phyloP scores from a whole-genome alignment of 30 jellyfish, hydroid and myxozoan species.

The Cassiopea andromeda region DNA sequence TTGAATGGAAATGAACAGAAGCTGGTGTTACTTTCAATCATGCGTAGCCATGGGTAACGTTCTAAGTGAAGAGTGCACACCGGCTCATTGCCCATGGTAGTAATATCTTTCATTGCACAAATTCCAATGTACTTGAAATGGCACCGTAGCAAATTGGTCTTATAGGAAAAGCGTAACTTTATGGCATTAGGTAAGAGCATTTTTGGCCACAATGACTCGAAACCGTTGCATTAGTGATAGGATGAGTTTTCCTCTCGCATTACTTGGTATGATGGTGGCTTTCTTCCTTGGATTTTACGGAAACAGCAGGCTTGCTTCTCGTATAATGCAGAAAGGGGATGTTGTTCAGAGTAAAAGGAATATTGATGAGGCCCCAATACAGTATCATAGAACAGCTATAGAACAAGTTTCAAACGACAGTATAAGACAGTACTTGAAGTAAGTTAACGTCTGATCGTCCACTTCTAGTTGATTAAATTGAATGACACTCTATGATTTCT shows the following conservation, averaged over 20 bases:
- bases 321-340: background rate
- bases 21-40: background rate
- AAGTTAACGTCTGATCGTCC: background rate
- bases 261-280: slow-evolving; percentile 4
- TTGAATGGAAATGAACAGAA: background rate
- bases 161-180: background rate
- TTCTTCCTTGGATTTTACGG: slow-evolving; percentile 43
- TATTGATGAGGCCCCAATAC: background rate
- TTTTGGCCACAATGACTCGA: background rate
- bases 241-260: background rate
- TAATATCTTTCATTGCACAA: background rate
- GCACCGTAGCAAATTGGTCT: background rate
- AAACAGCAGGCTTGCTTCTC: background rate
- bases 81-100: background rate
- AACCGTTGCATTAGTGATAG: background rate
- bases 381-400: slow-evolving; percentile 16
- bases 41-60: background rate
- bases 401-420: slow-evolving; percentile 36
- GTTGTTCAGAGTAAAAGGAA: background rate
- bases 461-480: too few relatives aligned
- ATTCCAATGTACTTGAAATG: background rate
- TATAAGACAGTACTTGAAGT: slow-evolving; percentile 43
- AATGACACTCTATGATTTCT: background rate
- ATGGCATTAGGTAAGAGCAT: background rate
- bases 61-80: background rate